Conservation (phyloP, 2,797 vertebrate species). For the Sebastes kiyomatsui region DNA sequence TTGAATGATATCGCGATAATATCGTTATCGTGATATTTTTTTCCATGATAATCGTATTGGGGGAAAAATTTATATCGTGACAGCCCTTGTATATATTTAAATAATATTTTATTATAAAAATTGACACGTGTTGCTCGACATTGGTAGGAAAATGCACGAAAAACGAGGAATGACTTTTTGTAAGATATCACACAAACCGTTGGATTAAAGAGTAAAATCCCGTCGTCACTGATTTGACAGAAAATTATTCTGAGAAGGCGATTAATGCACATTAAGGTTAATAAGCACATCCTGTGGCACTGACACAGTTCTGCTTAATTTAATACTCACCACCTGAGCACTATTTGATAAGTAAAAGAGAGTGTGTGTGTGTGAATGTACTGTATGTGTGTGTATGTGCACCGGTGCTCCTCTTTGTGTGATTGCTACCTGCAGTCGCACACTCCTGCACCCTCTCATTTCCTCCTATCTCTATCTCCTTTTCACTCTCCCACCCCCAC, state of each 20-base stretch:
- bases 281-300: conserved; percentile 36
- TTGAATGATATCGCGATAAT: too few species aligned
- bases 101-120: too few species aligned
- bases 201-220: not conserved
- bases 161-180: too few species aligned
- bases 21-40: too few species aligned
- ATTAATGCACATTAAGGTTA: conserved; percentile 43
- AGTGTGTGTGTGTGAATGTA: not conserved
- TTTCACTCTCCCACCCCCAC: not conserved
- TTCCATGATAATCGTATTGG: fast-evolving
- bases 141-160: fast-evolving
- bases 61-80: too few species aligned
- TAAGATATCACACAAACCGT: too few species aligned
- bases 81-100: too few species aligned
- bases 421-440: conserved; percentile 35
- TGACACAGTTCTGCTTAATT: conserved; percentile 47
- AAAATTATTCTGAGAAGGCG: conserved; percentile 8
- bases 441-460: conserved; percentile 33
- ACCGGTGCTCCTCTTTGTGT: conserved; percentile 12
- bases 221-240: not conserved
- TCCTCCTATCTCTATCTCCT: conserved; percentile 23
- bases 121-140: too few species aligned
- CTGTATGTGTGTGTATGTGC: not conserved
- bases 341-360: conserved; percentile 25
- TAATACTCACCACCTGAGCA: conserved; percentile 15